Conservation (phyloP, 2,888 invertebrate genomes). For the Lypha dubia region DNA sequence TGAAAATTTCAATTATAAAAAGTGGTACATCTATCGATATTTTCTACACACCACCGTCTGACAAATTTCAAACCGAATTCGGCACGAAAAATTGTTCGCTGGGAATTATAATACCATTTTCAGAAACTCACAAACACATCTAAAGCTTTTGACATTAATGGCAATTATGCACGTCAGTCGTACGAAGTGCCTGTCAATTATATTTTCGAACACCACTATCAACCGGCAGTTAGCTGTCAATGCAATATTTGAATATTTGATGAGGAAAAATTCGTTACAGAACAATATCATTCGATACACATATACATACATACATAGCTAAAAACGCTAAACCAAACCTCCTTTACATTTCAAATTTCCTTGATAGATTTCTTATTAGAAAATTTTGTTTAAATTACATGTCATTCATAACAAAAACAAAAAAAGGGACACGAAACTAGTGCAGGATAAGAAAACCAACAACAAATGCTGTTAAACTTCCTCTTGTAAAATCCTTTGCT, state of each 20-base stretch:
- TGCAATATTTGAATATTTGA: constrained; percentile 64
- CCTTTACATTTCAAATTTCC: constrained; percentile 8
- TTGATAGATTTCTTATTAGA: constrained; percentile 65
- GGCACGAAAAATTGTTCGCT: too few species aligned
- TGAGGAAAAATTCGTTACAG: constrained; percentile 57
- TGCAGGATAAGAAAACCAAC: not conserved
- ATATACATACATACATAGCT: too few species aligned
- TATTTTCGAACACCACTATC: constrained; percentile 48
- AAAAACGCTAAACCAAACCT: constrained; percentile 38
- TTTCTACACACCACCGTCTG: too few species aligned
- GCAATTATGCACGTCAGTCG: constrained; percentile 71
- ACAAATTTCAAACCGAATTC: too few species aligned
- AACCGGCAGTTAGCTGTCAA: constrained; percentile 72
- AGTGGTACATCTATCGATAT: too few species aligned
- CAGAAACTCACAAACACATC: constrained; percentile 17
- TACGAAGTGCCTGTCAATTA: constrained; percentile 71
- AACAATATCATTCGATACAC: constrained; percentile 47
- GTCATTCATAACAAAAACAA: constrained; percentile 41
- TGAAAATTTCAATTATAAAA: too few species aligned
- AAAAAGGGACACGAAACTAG: not conserved
- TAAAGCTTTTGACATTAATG: constrained; percentile 71
- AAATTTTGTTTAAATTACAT: constrained; percentile 65
- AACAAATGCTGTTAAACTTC: not conserved
- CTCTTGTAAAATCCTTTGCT: not conserved
- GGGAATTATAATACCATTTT: not conserved